Base-by-base conservation (phyloP, 2,113 vertebrate species). In the Silurus glanis region DNA sequence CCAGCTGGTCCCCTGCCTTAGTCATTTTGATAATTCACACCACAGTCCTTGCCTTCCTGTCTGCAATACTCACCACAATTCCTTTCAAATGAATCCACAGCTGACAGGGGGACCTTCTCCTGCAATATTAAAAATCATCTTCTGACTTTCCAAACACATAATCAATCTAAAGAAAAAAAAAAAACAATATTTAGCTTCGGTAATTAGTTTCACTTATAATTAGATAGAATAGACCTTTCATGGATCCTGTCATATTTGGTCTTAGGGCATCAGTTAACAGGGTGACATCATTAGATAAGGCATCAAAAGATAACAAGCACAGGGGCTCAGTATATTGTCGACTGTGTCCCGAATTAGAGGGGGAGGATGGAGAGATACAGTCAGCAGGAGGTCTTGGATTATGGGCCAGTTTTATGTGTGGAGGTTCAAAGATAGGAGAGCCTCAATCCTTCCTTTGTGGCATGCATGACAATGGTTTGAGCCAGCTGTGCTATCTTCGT, bases 311-410 rank as follows among this genome's bases (percentile, higher is more conserved):
- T 80, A 85, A 75, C 74, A 59, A 69, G 83, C 58, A 83, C 28
- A 56, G 28, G 72, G 80, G 47, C 62, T 85, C 82, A 85, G 55
- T 37, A 74, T 62, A 62, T 61, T 86, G 80, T 67, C 85, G 78
- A 47, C 86, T 69, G 62, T 82, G 62, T 56, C 64, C 74, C 10
- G n/a, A 47, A 84, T 19, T 59, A 62, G 49, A 37, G 81, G 66
- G 64, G 88, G 49, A 61, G 82, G 53, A 62, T 84, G 71, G 45
- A 59, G 85, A 59, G 64, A 56, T 88, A 49, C 51, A 71, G 61
- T 61, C 64, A 84, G 78, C 75, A 84, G 75, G 82, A 71, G 83
- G 87, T 88, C 49, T 84, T 87, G 62, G 80, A 89, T 90, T 89
- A 86, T 5, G 47, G 69, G 58, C 62, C 83, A 85, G 64, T 86